Percentiles rank a stretch among this genome's conserved stretches.
Conservation (phyloP, 2,113 vertebrate species). For the Thymallus thymallus region DNA sequence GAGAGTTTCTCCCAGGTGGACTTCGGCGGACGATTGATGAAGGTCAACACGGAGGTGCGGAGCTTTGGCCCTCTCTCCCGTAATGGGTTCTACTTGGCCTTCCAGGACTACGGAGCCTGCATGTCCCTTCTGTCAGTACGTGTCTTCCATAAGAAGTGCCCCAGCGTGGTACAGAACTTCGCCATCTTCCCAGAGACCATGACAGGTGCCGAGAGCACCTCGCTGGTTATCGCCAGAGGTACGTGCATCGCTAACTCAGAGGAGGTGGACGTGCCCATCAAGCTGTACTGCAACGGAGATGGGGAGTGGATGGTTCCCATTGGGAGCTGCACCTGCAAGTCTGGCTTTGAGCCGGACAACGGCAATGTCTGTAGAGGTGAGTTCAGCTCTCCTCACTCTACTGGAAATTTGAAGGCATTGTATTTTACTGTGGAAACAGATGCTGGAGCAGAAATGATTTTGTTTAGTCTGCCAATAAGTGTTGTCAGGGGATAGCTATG, state of each 20-base stretch:
- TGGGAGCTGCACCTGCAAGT: slow-evolving; percentile 92
- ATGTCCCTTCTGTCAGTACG: slow-evolving; percentile 96
- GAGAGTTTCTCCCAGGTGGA: slow-evolving; percentile 89
- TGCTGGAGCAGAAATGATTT: too few species aligned
- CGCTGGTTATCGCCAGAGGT: slow-evolving; percentile 91
- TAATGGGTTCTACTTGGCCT: slow-evolving; percentile 94
- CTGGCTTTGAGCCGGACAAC: slow-evolving; percentile 91
- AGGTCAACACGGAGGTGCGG: slow-evolving; percentile 96
- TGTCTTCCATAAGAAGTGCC: slow-evolving; percentile 98
- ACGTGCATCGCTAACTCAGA: slow-evolving; percentile 91
- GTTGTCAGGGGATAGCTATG: neutral
- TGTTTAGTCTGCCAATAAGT: too few species aligned
- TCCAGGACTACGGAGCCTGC: slow-evolving; percentile 96
- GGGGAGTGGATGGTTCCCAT: slow-evolving; percentile 99
- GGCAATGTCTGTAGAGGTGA: slow-evolving; percentile 90
- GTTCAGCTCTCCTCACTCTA: slow-evolving; percentile 23
- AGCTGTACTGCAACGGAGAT: slow-evolving; percentile 95
- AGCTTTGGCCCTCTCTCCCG: slow-evolving; percentile 91
- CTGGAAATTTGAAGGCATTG: too few species aligned
- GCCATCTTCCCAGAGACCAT: slow-evolving; percentile 96
- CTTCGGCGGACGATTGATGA: slow-evolving; percentile 96
- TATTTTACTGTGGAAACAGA: too few species aligned
- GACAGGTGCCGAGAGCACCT: slow-evolving; percentile 95
- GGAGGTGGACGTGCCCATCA: slow-evolving; percentile 95
- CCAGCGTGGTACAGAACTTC: slow-evolving; percentile 93